These are phyloP conservation scores for Sycophila sp. DNA, from an alignment of 1,140 invertebrate species.

Conservation along the genomic window DNA sequence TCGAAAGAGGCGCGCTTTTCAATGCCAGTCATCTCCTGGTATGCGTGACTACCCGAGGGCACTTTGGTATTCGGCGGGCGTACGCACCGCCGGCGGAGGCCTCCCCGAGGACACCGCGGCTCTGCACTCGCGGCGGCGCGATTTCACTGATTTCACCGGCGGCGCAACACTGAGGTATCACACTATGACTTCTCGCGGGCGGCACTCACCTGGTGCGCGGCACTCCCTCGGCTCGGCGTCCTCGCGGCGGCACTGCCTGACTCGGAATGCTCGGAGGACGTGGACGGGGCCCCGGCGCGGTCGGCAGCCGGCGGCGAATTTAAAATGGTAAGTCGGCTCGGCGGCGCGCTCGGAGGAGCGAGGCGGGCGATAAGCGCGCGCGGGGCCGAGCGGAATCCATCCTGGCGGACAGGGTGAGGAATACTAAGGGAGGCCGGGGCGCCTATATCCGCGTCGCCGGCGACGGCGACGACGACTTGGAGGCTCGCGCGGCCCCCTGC, in stretches of 20 bases:
- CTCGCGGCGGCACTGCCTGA: constrained; percentile 50
- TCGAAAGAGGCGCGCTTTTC: constrained; percentile 43
- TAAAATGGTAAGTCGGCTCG: constrained; percentile 53
- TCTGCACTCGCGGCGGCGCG: too few species aligned
- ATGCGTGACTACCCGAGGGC: constrained; percentile 53
- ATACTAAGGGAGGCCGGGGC: constrained; percentile 24
- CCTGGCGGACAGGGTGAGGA: constrained; percentile 24
- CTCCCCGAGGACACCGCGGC: constrained; percentile 45
- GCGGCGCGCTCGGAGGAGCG: constrained; percentile 43
- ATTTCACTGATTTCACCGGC: too few species aligned
- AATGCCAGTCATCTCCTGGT: constrained; percentile 64
- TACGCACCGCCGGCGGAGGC: constrained; percentile 39
- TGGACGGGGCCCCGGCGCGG: constrained; percentile 48
- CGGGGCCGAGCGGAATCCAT: background rate
- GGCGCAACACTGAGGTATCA: too few species aligned
- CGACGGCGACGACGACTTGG: constrained; percentile 29
- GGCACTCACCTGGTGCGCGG: constrained; percentile 20
- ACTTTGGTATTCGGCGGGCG: constrained; percentile 61
- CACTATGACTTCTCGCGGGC: background rate
- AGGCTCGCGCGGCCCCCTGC: constrained; percentile 41
- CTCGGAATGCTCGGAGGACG: constrained; percentile 61
- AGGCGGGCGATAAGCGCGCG: constrained; percentile 20
- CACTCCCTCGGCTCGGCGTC: constrained; percentile 41
- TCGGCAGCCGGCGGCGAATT: constrained; percentile 47
- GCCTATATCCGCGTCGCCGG: constrained; percentile 29